A percentile compares a stretch with the other conserved stretches of the same genome.
phyloP scores from a whole-genome alignment of 1,140 invertebrate genomes.

The Leptonema lineaticorne region DNA sequence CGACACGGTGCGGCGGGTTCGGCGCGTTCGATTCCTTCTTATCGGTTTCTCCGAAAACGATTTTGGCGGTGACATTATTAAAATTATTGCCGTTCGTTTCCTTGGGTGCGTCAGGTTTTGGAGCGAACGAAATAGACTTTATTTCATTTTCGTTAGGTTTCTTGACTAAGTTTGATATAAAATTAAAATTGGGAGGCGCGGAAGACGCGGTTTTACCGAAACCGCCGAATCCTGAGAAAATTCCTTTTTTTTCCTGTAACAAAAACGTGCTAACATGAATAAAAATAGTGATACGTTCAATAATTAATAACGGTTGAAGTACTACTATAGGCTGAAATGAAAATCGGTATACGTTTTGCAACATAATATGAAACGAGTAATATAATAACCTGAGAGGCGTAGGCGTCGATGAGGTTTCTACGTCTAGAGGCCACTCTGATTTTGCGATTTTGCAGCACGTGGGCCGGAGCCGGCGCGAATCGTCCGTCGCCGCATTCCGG shows the following conservation, averaged over 20 bases:
- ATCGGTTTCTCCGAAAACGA: neutral
- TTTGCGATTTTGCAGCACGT: slow-evolving; percentile 71
- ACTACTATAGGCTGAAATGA: neutral
- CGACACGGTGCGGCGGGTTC: neutral
- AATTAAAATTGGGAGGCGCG: slow-evolving; percentile 42
- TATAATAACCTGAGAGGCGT: no score
- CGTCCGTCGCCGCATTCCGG: slow-evolving; percentile 71
- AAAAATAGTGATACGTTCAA: neutral
- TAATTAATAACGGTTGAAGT: neutral
- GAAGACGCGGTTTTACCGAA: slow-evolving; percentile 53
- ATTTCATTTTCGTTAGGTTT: neutral
- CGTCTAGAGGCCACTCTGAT: slow-evolving; percentile 74
- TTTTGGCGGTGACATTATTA: neutral
- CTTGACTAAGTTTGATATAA: slow-evolving; percentile 21
- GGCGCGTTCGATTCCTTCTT: neutral
- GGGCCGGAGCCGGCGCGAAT: slow-evolving; percentile 69
- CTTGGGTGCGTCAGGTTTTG: neutral
- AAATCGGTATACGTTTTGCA: neutral
- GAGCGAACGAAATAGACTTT: neutral
- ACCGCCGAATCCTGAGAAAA: slow-evolving; percentile 66
- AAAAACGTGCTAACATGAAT: slow-evolving; percentile 2
- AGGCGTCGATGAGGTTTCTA: slow-evolving; percentile 28
- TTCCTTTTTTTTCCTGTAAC: slow-evolving; percentile 57
- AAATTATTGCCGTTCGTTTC: neutral
- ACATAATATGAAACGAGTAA: no score